Conservation (phyloP, 2,797 vertebrate genomes). For the Poeciliopsis infans region DNA sequence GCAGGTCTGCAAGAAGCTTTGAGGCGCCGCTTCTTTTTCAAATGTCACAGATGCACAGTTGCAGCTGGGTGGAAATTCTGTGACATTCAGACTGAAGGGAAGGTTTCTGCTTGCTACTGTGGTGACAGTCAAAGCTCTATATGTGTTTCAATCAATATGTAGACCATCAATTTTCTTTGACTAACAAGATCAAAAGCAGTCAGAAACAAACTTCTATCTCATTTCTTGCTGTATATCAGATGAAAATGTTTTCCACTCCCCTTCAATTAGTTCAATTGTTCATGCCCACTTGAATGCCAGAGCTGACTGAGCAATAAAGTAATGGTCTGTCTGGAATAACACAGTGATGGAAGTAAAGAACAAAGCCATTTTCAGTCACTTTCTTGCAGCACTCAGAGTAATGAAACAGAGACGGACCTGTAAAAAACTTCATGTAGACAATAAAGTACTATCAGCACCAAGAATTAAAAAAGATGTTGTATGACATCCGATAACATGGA, state of each 20-base stretch:
- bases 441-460: neutral
- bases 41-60: conserved; percentile 66
- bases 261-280: conserved; percentile 40
- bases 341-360: conserved; percentile 23
- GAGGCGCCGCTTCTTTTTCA: conserved; percentile 60
- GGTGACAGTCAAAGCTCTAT: conserved; percentile 29
- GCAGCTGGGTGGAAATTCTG: conserved; percentile 38
- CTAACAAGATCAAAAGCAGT: conserved; percentile 7
- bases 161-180: conserved; percentile 1
- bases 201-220: conserved; percentile 5
- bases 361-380: conserved; percentile 16
- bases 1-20: conserved; percentile 49
- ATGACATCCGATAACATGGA: neutral
- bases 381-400: conserved; percentile 16
- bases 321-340: conserved; percentile 48
- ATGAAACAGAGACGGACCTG: neutral
- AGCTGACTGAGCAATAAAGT: conserved; percentile 61
- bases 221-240: conserved; percentile 12
- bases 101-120: conserved; percentile 6
- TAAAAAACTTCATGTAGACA: neutral
- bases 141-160: conserved; percentile 36
- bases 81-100: conserved; percentile 43
- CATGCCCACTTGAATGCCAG: conserved; percentile 42
- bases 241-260: conserved; percentile 3
- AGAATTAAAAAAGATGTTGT: neutral